Percentiles rank a stretch among this genome's conserved stretches.
These are phyloP conservation scores for Agonopterix arenella DNA, from an alignment of 2,888 invertebrate genomes.

Conservation along the genomic window DNA sequence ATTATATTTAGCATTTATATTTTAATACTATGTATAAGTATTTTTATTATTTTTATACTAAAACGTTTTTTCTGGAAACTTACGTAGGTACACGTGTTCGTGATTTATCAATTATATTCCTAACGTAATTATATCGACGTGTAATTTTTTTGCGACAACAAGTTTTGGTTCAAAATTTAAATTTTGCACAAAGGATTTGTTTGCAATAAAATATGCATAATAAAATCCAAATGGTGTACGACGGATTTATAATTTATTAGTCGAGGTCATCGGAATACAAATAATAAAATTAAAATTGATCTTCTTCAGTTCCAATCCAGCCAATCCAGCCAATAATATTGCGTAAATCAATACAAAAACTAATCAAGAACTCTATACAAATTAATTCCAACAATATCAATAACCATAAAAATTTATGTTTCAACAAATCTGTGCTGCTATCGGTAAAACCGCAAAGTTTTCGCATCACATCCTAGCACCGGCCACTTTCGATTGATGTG, in stretches of 20 bases:
- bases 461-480: neutral
- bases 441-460: slow-evolving; percentile 27
- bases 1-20: too few relatives aligned
- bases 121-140: neutral
- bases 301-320: slow-evolving; percentile 1
- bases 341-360: too few relatives aligned
- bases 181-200: neutral
- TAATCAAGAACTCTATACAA: too few relatives aligned
- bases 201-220: slow-evolving; percentile 1
- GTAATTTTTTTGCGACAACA: neutral
- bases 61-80: too few relatives aligned
- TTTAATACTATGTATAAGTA: too few relatives aligned
- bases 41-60: too few relatives aligned
- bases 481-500: neutral
- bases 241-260: neutral
- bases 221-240: neutral
- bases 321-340: too few relatives aligned
- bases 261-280: too few relatives aligned
- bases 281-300: neutral
- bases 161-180: neutral
- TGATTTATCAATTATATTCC: too few relatives aligned
- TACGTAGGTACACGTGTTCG: too few relatives aligned
- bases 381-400: too few relatives aligned
- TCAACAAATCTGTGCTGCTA: slow-evolving; percentile 14
- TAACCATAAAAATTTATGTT: too few relatives aligned